phyloP scores from a whole-genome alignment of 1,140 invertebrate species.

The Drosophila malerkotliana region DNA sequence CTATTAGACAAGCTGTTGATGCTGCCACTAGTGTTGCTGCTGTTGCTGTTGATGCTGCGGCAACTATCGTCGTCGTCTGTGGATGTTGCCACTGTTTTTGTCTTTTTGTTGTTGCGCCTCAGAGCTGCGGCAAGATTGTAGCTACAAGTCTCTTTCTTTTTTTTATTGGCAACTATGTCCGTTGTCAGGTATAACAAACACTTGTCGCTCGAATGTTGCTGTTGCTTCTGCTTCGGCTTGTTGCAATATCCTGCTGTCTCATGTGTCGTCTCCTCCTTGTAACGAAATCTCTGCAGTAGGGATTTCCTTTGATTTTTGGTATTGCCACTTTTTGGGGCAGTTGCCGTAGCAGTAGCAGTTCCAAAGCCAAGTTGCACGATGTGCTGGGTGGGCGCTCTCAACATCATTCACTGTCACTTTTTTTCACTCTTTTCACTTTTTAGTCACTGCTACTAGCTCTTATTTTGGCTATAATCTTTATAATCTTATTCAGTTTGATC shows the following conservation, averaged over 20 bases:
- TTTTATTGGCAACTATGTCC: conserved; percentile 44
- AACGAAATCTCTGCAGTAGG: conserved; percentile 64
- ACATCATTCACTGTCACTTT: conserved; percentile 81
- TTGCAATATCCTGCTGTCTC: conserved; percentile 62
- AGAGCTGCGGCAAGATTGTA: conserved; percentile 66
- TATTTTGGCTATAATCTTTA: conserved; percentile 31
- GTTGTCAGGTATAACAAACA: conserved; percentile 53
- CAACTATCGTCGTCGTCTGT: conserved; percentile 56
- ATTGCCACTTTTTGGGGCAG: conserved; percentile 14
- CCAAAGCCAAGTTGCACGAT: conserved; percentile 77
- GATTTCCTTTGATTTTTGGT: conserved; percentile 45
- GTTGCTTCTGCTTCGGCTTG: conserved; percentile 42
- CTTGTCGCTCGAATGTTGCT: conserved; percentile 46
- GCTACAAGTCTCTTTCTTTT: conserved; percentile 65
- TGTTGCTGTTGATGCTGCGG: conserved; percentile 45
- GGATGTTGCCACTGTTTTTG: conserved; percentile 47
- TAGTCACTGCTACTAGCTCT: conserved; percentile 33
- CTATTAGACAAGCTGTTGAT: conserved; percentile 69
- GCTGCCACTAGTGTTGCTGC: conserved; percentile 28
- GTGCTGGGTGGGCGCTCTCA: conserved; percentile 79
- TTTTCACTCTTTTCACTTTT: conserved; percentile 35
- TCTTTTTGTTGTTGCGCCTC: conserved; percentile 69
- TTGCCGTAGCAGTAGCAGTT: conserved; percentile 19
- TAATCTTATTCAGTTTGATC: conserved; percentile 37
- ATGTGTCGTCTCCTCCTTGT: conserved; percentile 18